These are phyloP conservation scores for Malacosoma neustria DNA, from an alignment of 2,888 invertebrate species.

Conservation along the genomic window DNA sequence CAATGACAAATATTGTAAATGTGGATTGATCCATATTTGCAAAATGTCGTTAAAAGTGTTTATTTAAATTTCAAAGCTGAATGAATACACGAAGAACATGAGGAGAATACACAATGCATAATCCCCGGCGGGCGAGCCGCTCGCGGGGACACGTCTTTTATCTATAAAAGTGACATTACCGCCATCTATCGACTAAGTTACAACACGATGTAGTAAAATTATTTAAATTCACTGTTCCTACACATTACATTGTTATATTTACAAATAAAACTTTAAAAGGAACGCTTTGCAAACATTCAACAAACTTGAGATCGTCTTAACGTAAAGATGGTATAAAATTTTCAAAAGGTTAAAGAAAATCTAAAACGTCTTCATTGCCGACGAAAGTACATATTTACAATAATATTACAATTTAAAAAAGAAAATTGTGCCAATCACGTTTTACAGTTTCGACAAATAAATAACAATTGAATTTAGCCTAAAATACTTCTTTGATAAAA, in stretches of 20 bases:
- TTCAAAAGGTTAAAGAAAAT: slow-evolving; percentile 55
- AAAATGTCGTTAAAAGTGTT: slow-evolving; percentile 61
- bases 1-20: slow-evolving; percentile 65
- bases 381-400: slow-evolving; percentile 64
- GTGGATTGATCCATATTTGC: slow-evolving; percentile 55
- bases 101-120: slow-evolving; percentile 56
- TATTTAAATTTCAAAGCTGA: slow-evolving; percentile 62
- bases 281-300: slow-evolving; percentile 75
- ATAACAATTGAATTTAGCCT: slow-evolving; percentile 74
- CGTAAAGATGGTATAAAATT: slow-evolving; percentile 71
- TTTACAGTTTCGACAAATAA: slow-evolving; percentile 69
- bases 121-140: slow-evolving; percentile 32
- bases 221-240: slow-evolving; percentile 70
- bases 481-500: slow-evolving; percentile 72
- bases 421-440: slow-evolving; percentile 59
- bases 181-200: slow-evolving; percentile 38
- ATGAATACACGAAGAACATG: slow-evolving; percentile 68
- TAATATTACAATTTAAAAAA: slow-evolving; percentile 40
- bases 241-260: slow-evolving; percentile 59
- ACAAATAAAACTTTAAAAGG: slow-evolving; percentile 75
- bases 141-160: slow-evolving; percentile 40
- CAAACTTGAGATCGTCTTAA: slow-evolving; percentile 75
- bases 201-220: slow-evolving; percentile 55
- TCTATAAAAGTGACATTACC: slow-evolving; percentile 19
- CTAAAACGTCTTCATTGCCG: slow-evolving; percentile 47